These are phyloP conservation scores for Teleogryllus oceanicus DNA, from an alignment of 2,888 invertebrate genomes.

Conservation along the genomic window DNA sequence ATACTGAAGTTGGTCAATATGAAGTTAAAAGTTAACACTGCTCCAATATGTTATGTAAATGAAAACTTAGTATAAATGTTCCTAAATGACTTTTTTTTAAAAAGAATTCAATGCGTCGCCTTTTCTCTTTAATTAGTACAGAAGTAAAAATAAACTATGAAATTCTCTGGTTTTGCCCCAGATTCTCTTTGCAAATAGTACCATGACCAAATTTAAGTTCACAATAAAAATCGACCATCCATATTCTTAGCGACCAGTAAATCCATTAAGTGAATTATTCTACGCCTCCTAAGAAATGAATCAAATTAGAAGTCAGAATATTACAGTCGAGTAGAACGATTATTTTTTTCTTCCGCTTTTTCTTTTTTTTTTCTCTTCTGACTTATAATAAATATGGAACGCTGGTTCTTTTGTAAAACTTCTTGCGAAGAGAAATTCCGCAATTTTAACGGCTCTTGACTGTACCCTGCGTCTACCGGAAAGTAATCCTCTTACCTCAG, in stretches of 20 bases:
- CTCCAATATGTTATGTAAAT: no score
- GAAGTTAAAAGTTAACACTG: no score
- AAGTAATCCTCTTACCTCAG: slow-evolving; percentile 18
- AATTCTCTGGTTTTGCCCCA: no score
- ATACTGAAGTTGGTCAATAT: no score
- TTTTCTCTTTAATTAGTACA: no score
- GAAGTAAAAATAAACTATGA: no score
- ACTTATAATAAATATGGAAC: slow-evolving; percentile 3
- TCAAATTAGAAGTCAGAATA: neutral
- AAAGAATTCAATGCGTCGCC: no score
- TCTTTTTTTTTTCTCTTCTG: neutral
- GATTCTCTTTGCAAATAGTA: no score
- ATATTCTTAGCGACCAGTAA: neutral
- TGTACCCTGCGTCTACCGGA: neutral
- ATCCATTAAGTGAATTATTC: neutral
- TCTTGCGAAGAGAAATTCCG: slow-evolving; percentile 5
- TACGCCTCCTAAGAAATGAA: neutral
- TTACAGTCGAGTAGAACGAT: neutral
- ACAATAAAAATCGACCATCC: no score
- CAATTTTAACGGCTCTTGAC: slow-evolving; percentile 1
- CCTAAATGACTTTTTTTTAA: no score
- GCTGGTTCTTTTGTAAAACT: slow-evolving; percentile 18
- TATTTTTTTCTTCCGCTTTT: neutral
- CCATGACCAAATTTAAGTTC: no score
- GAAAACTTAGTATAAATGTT: no score